Base-by-base conservation (phyloP, 2,113 vertebrate species). In the Sarotherodon lohbergeri region DNA sequence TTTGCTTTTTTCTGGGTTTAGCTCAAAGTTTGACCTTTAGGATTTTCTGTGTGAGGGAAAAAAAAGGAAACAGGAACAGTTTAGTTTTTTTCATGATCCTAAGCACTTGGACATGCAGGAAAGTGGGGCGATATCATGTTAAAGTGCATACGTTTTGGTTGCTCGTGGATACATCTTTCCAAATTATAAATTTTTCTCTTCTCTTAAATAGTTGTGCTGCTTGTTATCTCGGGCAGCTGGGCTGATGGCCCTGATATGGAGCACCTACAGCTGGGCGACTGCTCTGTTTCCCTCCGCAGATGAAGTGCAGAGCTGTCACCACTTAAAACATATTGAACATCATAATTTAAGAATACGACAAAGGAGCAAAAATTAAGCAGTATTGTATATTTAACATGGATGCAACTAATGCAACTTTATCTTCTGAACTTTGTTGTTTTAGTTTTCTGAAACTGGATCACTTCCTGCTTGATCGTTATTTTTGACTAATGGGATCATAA, bases 1-100 rank as follows among this genome's bases (percentile, higher is more conserved):
- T 76, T 76, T 76, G 68, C 3, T 71, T 71, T 41, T 71, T 71
- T 71, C 36, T 43, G 36, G 39, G n/a, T 43, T 71, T 41, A 2
- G 68, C 68, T 48, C 22, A 73, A 48, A 73, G 68, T 76, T 29
- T 76, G 71, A 76, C 71, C 43, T 76, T 48, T 19, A 48, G 24
- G 43, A 29, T 48, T 48, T 76, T 76, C 24, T 29, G 68, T 76
- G 68, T 19, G 24, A 4, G 22, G 13, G 13, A 0, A 17, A 46
- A 71, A 61, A 39, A 46, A 27, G 11, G 9, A 76, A 48, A 76
- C 27, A 1, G 0, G 24, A 71, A 43, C 7, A 14, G 12, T 73
- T 66, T 34, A 3, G 2, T 6, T 39, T 52, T n/a, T 43, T 46
- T 10, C 1, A 73, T 71, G 7, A 73, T 19, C 14, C 10, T 48